Evolutionary conservation across 2,797 vertebrate species (phyloP), one percentile per base, ranked within the genome.

Genomic region (Odontamblyopus rebecca): DNA sequence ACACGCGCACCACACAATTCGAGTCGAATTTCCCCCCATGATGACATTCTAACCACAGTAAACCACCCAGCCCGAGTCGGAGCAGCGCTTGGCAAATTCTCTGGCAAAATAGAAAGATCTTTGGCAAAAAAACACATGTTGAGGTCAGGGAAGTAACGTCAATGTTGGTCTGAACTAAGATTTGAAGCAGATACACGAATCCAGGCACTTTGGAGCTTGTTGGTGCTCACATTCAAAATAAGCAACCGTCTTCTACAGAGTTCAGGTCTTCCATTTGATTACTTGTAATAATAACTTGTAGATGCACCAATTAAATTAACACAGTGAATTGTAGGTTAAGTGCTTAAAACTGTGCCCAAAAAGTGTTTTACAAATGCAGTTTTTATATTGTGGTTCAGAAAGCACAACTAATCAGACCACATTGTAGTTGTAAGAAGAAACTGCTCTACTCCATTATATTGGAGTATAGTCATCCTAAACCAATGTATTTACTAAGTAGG

Each of bases 31-130:
- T 86, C 82, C 76, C 44, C 79, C 44, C 32, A 67, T 83, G 81
- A 90, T 89, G 90, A 87, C 83, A 88, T 83, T 81, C 61, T 88
- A 86, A 89, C 86, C 89, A 77, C 83, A 85, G 73, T 48, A 76
- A 72, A 77, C 71, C 66, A 74, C 79, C 71, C 81, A 67, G 77
- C 56, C 70, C 18, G 63, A 60, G 73, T 41, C 74, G 74, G 71
- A 86, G 69, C 75, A 83, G 73, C 71, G 27, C 32, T 53, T 67
- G 65, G 65, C 48, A 32, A 50, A 54, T 32, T 53, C 65, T 67
- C 48, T 51, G 29, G 65, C 64, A 15, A 79, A 82, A 75, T 70
- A 81, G 76, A 86, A 70, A 78, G 79, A 79, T 71, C 72, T 50
- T 60, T 83, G 81, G 81, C 59, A 1, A 79, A 74, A 68, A 56